Percentiles rank a stretch among this genome's conserved stretches.
Conservation (phyloP, 2,888 invertebrate genomes). For the Lacanobia wlatinum region DNA sequence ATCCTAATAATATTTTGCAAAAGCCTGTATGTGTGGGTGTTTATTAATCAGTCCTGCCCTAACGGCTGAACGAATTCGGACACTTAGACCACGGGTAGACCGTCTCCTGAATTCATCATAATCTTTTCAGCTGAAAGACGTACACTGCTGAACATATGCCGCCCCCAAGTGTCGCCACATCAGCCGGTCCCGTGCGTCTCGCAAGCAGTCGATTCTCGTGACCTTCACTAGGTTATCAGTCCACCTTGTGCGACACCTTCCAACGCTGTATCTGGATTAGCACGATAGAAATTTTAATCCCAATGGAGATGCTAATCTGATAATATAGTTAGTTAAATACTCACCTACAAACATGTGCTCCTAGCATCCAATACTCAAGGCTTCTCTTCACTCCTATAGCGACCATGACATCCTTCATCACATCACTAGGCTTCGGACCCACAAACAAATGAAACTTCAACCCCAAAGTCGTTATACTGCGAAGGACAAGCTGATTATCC, state of each 20-base stretch:
- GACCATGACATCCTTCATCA: conserved; percentile 82
- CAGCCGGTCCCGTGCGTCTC: no score
- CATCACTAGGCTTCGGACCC: conserved; percentile 82
- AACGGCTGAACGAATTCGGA: not conserved
- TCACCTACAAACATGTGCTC: conserved; percentile 85
- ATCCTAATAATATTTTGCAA: not conserved
- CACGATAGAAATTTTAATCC: no score
- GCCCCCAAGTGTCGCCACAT: no score
- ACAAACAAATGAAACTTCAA: conserved; percentile 84
- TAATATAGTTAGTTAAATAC: not conserved
- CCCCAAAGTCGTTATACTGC: conserved; percentile 88
- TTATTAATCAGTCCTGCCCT: no score
- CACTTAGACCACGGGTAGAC: not conserved
- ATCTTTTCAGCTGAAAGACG: no score
- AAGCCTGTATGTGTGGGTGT: no score
- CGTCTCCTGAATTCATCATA: no score
- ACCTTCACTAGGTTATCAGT: no score
- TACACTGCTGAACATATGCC: no score
- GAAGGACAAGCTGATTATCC: conserved; percentile 89
- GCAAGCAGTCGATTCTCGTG: no score
- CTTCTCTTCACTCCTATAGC: conserved; percentile 72
- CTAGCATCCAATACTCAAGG: conserved; percentile 87
- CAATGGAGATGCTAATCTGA: not conserved
- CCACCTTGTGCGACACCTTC: no score
- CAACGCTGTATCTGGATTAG: no score